Evolutionary conservation across 2,113 vertebrate genomes (phyloP), one percentile per base, ranked within the genome.

Genomic region (Cynocephalus volans): DNA sequence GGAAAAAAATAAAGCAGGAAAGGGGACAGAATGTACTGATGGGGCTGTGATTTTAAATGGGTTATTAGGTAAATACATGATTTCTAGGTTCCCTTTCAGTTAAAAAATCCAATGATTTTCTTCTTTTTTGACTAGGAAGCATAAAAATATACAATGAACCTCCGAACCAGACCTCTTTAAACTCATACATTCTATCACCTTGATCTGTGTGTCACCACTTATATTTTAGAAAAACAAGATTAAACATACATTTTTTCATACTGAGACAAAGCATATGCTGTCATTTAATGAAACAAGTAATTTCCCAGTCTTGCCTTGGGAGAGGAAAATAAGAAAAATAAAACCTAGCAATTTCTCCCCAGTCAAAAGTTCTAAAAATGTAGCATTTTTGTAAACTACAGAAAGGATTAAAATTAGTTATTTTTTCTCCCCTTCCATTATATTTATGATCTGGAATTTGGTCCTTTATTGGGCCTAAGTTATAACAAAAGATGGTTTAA

Each of bases 341-440:
- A 95, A 95, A 96, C 64, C 65, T 62, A 95, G 69, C 87, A 96
- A 95, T 94, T 94, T 97, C 62, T 97, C 97, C 95, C 72, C 81
- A 84, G 82, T 82, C 33, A 75, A 97, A 98, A 92, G 95, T 95
- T 97, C 95, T 95, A 96, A 97, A 97, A 97, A 97, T 92, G 93
- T 96, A 96, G 98, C 97, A 97, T 98, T 96, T 98, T 41, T 98
- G 97, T 98, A 95, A 58, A 54, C 64, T 72, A 95, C 8, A 93
- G 54, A 96, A 79, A 97, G 60, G 83, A 97, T 86, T 91, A 94
- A 89, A 97, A 86, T 88, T 67, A 79, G 58, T 15, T 81, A 41
- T 19, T 84, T 94, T 93, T 72, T 52, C 19, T 87, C 9, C 3
- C 41, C 33, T 19, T 91, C 50, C 69, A 95, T 92, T 75, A 73